phyloP scores from a whole-genome alignment of 2,113 vertebrate species.

The Calidris pygmaea region DNA sequence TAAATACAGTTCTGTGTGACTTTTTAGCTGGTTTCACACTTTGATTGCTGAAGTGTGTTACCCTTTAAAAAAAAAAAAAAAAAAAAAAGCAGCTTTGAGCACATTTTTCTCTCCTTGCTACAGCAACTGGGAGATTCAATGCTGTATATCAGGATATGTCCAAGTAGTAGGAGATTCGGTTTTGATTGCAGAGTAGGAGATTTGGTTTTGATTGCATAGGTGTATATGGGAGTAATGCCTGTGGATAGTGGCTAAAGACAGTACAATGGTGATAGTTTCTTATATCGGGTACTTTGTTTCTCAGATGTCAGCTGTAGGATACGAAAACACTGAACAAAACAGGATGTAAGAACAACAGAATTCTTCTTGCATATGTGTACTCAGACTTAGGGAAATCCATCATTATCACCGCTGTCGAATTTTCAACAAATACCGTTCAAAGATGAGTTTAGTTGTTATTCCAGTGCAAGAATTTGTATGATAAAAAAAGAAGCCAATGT shows the following conservation, averaged over 20 bases:
- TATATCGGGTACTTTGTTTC: not conserved
- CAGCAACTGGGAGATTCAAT: not conserved
- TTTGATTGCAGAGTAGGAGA: not conserved
- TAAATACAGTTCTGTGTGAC: constrained; percentile 29
- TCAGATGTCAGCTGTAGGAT: not conserved
- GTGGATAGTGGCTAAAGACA: not conserved
- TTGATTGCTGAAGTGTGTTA: constrained; percentile 61
- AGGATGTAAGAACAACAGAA: not conserved
- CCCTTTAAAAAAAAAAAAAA: not conserved
- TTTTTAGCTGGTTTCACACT: constrained; percentile 19
- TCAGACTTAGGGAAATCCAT: not conserved
- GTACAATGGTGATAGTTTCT: not conserved
- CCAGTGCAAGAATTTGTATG: not conserved
- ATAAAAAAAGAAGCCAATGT: not conserved
- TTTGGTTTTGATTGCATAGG: not conserved
- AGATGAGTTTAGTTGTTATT: not conserved
- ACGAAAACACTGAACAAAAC: not conserved
- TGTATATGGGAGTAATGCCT: not conserved
- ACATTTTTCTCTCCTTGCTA: constrained; percentile 44
- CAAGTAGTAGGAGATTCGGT: not conserved
- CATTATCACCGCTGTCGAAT: not conserved
- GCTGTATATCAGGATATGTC: not conserved
- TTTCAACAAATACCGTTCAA: not conserved
- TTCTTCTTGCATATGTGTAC: not conserved
- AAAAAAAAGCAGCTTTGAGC: not conserved